Evolutionary conservation across 2,113 vertebrate species (phyloP), one percentile per base, ranked within the genome.

Genomic region (Dasyurus viverrinus): DNA sequence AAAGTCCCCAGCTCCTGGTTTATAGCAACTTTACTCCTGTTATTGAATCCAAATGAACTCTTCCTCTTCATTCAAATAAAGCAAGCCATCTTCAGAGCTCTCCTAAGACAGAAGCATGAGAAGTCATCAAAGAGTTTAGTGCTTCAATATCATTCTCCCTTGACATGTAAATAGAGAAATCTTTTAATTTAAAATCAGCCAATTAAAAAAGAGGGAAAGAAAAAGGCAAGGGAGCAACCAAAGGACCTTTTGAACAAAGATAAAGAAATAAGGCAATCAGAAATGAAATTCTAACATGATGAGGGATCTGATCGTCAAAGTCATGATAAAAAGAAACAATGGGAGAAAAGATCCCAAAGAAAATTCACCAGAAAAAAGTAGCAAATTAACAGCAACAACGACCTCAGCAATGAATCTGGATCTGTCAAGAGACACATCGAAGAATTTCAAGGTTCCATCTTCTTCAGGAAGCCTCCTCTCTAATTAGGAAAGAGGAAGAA

Each of bases 361-460:
- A 76, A 76, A 42, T 76, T 76, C 68, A 76, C 19, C 36, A 76
- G 68, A 42, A 76, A 76, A n/a, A 76, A 76, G n/a, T 2, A 42
- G 36, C 36, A 76, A 76, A 76, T 76, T 42, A 19, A 76, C 36
- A 76, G 6, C 68, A 76, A 14, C 36, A 42, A 42, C 19, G 68
- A 76, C 6, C 68, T 14, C 36, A 76, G 36, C 14, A 42, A 42
- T 76, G 68, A 42, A 42, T 42, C 36, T n/a, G 68, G 36, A 42
- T 42, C 36, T 22, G 22, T 76, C 68, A 76, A 42, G 68, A 76
- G 68, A 76, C 68, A n/a, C 36, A 22, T 95, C 46, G 92, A 52
- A 94, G 46, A 93, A 30, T 47, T 76, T 95, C 52, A 89, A 54
- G 91, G 76, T 50, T n/a, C n/a, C 23, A 30, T 55, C 90, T 94